Conservation (phyloP, 2,888 invertebrate genomes). For the Cactoblastis cactorum region DNA sequence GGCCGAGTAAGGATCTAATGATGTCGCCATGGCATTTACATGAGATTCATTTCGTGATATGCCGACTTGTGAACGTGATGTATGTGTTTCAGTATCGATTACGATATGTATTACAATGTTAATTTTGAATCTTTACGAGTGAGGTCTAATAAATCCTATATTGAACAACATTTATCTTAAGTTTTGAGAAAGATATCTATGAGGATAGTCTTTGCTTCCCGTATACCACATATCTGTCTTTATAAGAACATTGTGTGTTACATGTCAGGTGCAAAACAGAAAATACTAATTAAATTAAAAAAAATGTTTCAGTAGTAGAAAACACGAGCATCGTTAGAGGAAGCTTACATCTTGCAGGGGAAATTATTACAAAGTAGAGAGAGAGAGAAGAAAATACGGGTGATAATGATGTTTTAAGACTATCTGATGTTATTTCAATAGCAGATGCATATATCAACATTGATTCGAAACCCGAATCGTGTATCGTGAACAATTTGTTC, state of each 20-base stretch:
- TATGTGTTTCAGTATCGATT: neutral
- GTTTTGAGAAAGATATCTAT: no score
- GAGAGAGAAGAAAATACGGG: neutral
- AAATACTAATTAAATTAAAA: no score
- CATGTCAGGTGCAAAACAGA: no score
- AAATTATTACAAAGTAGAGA: no score
- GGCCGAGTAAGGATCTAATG: slow-evolving; percentile 32
- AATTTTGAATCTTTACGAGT: neutral
- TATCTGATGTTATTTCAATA: slow-evolving; percentile 1
- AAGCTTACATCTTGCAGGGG: no score
- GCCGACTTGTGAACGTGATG: slow-evolving; percentile 39
- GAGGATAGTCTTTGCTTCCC: no score
- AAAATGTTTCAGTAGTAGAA: no score
- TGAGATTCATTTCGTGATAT: slow-evolving; percentile 56
- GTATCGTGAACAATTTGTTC: slow-evolving; percentile 20
- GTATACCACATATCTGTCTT: no score
- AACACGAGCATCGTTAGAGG: no score
- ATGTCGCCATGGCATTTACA: slow-evolving; percentile 43
- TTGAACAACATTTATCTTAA: neutral
- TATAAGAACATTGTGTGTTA: no score
- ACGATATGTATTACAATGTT: neutral
- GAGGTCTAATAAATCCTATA: neutral
- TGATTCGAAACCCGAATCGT: slow-evolving; percentile 15
- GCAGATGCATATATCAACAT: slow-evolving; percentile 20
- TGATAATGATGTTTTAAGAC: neutral